Conservation (phyloP, 2,888 invertebrate genomes). For the Epicampocera succincta region DNA sequence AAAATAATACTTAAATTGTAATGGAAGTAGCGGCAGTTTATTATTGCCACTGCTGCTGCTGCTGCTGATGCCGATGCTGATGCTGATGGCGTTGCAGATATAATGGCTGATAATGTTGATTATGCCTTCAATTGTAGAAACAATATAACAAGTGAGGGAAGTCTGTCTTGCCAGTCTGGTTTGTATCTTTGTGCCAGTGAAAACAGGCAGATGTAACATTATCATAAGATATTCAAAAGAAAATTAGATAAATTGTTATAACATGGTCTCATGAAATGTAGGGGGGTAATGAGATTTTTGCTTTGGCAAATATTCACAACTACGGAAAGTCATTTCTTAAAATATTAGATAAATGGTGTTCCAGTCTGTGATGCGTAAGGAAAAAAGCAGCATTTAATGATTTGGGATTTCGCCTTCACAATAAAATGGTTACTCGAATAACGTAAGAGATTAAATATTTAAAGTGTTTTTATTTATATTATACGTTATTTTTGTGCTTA, state of each 20-base stretch:
- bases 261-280: neutral
- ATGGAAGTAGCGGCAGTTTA: neutral
- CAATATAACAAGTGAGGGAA: conserved; percentile 9
- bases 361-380: conserved; percentile 13
- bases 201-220: neutral
- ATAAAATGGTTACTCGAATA: neutral
- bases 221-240: neutral
- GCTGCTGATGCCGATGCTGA: neutral
- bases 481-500: no score
- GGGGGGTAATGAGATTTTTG: conserved; percentile 8
- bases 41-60: neutral
- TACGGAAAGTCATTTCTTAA: neutral
- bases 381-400: conserved; percentile 15
- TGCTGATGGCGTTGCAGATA: conserved; percentile 1
- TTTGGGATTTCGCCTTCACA: neutral
- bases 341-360: neutral
- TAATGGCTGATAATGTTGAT: neutral
- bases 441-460: neutral
- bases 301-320: neutral
- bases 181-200: neutral
- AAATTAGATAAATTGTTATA: conserved; percentile 21
- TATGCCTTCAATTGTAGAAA: conserved; percentile 40
- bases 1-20: conserved; percentile 2
- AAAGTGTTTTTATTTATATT: neutral
- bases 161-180: neutral